Evolutionary conservation across 2,888 invertebrate genomes (phyloP).

Genomic region (Pollenia labialis): DNA sequence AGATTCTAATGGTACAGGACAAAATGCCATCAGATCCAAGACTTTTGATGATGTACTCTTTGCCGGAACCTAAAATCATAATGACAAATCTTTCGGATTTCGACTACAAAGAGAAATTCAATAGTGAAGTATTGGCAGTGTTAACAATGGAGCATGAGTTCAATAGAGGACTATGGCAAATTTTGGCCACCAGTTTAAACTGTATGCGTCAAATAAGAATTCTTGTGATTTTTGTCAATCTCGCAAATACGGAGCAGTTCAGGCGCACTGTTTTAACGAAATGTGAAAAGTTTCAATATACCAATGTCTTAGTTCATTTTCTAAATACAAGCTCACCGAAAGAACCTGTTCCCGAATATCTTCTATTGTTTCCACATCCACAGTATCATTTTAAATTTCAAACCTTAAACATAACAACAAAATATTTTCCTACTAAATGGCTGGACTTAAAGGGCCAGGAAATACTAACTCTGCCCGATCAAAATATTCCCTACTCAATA

Average conservation of each 20-base stretch:
- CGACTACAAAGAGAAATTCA: slow-evolving; percentile 29
- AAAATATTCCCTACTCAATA: slow-evolving; percentile 74
- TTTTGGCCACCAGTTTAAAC: not conserved
- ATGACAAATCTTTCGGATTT: not conserved
- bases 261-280: not conserved
- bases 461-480: slow-evolving; percentile 74
- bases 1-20: slow-evolving; percentile 14
- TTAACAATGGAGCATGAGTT: slow-evolving; percentile 39
- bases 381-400: slow-evolving; percentile 9
- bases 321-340: not conserved
- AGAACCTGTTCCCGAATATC: slow-evolving; percentile 6
- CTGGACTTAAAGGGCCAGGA: slow-evolving; percentile 49
- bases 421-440: slow-evolving; percentile 26
- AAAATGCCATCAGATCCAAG: not conserved
- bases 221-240: slow-evolving; percentile 34
- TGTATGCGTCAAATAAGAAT: slow-evolving; percentile 55
- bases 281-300: slow-evolving; percentile 40
- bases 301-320: slow-evolving; percentile 37
- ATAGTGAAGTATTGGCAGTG: slow-evolving; percentile 42
- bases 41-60: slow-evolving; percentile 18
- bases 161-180: not conserved
- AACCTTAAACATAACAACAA: not conserved
- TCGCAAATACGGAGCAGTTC: not conserved
- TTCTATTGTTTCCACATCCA: slow-evolving; percentile 25
- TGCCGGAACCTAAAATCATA: slow-evolving; percentile 49